These are phyloP conservation scores for Petrocephalus sullivani DNA, from an alignment of 2,797 vertebrate species.

Conservation along the genomic window DNA sequence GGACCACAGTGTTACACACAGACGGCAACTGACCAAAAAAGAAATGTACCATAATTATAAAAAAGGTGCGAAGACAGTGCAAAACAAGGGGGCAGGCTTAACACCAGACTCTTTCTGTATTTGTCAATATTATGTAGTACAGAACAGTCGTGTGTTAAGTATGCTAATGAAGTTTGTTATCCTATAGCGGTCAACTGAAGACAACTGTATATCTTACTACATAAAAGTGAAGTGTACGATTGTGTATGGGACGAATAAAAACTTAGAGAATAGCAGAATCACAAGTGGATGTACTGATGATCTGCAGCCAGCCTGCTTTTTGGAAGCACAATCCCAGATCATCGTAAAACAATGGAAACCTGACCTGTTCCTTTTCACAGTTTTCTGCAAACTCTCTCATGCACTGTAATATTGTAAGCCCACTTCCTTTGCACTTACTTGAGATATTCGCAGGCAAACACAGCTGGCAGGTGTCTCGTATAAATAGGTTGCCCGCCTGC, in stretches of 20 bases:
- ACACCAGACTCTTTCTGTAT: not conserved
- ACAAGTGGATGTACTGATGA: not conserved
- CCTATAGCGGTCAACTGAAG: not conserved
- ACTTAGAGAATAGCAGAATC: not conserved
- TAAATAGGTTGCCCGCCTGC: not conserved
- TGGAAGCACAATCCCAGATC: not conserved
- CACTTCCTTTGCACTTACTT: slow-evolving; percentile 22
- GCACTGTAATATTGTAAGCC: slow-evolving; percentile 18
- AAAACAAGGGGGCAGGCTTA: not conserved
- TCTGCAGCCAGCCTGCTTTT: not conserved
- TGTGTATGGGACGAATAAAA: not conserved
- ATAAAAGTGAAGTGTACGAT: not conserved
- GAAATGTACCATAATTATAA: not conserved
- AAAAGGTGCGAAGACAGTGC: not conserved
- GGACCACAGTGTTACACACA: not conserved
- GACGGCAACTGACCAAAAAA: not conserved
- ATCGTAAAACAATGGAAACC: not conserved
- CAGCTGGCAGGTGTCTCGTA: slow-evolving; percentile 33
- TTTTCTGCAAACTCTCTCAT: not conserved
- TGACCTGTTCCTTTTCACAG: slow-evolving; percentile 15
- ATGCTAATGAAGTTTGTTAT: not conserved
- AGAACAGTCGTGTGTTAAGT: not conserved
- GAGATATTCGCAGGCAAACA: slow-evolving; percentile 38
- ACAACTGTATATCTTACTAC: not conserved
- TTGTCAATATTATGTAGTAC: not conserved